Evolutionary conservation across 1,140 invertebrate genomes (phyloP).

Genomic region (Chironomus striatipennis): DNA sequence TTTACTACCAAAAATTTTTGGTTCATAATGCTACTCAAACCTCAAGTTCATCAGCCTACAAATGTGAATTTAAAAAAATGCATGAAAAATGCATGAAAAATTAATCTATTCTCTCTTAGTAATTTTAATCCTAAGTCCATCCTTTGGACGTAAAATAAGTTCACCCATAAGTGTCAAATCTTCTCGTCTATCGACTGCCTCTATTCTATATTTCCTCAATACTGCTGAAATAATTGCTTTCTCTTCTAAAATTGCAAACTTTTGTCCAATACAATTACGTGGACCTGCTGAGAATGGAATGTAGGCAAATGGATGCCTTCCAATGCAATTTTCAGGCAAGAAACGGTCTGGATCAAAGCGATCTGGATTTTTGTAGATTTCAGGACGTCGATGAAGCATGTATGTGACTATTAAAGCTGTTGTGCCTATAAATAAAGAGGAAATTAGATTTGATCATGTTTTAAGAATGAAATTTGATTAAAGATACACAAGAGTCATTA

Average conservation of each 20-base stretch:
- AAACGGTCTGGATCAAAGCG: constrained; percentile 72
- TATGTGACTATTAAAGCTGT: constrained; percentile 47
- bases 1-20: too few species aligned
- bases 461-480: too few species aligned
- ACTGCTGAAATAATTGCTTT: constrained; percentile 59
- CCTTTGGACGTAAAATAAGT: constrained; percentile 48
- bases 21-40: too few species aligned
- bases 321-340: constrained; percentile 47
- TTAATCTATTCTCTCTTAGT: constrained; percentile 27
- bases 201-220: constrained; percentile 53
- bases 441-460: too few species aligned
- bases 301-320: constrained; percentile 55
- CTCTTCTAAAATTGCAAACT: constrained; percentile 67
- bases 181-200: constrained; percentile 47
- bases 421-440: constrained; percentile 31
- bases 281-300: constrained; percentile 69
- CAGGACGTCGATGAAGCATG: constrained; percentile 56
- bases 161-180: constrained; percentile 46
- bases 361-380: constrained; percentile 59
- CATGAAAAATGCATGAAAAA: background rate
- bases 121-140: constrained; percentile 45
- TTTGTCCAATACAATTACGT: constrained; percentile 49
- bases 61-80: too few species aligned
- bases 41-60: too few species aligned
- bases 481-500: too few species aligned